Base-by-base conservation (phyloP, 2,888 invertebrate genomes). In the Eurytoma californica region DNA sequence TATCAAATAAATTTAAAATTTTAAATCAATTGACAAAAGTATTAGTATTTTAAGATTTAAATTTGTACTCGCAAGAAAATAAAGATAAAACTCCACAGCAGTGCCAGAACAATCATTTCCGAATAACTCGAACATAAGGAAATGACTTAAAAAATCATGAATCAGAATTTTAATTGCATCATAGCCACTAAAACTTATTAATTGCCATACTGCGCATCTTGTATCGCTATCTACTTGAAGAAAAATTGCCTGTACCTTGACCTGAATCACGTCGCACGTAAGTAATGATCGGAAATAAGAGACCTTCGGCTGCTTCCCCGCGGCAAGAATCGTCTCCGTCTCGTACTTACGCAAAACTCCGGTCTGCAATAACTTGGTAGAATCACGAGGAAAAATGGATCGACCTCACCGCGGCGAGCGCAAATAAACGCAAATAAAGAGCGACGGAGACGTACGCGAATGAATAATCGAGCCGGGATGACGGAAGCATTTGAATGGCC, bases 201-300 rank as follows among this genome's bases (percentile, higher is more conserved):
- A 53, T 53, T n/a, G 53, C 4, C 53, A n/a, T 5, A n/a, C 13
- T 53, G 53, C n/a, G 53, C n/a, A 53, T 53, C 53, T 14, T 53
- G 53, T 53, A 53, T n/a, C 2, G 3, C 53, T 0, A 16, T 14
- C 16, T n/a, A 53, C 14, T 53, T 14, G n/a, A 53, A 14, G 53
- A 24, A 70, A 53, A 70, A 70, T 70, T 14, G 47, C 24, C 3
- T 60, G 24, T 30, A 13, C 72, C 53, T 14, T 72, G 72, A 72
- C 53, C 63, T 30, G 28, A 58, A 66, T 66, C 24, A 2, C 28
- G 13, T 28, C 30, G 24, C 18, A 49, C 57, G 47, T 66, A 72
- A 72, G 51, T 72, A 63, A 72, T 30, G 53, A 63, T 20, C 30
- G 53, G 53, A 63, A 63, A 72, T 53, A 3, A 13, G 61, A 67